Evolutionary conservation across 2,113 vertebrate species (phyloP).

Genomic region (Zeus faber): DNA sequence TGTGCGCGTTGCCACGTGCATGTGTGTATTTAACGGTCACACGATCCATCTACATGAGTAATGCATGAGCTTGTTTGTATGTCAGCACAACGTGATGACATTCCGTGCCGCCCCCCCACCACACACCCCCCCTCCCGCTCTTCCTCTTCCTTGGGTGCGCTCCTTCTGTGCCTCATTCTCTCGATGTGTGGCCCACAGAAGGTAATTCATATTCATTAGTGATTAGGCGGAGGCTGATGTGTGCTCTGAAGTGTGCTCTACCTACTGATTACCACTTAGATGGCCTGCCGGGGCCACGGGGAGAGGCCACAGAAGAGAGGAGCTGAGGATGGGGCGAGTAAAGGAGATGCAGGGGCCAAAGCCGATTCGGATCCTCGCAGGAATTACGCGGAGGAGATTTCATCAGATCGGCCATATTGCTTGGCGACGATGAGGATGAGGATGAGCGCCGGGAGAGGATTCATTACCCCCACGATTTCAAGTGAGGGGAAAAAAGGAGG

Average conservation of each 20-base stretch:
- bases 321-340: slow-evolving; percentile 41
- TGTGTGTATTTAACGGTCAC: slow-evolving; percentile 14
- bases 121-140: too few relatives aligned
- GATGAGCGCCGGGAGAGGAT: slow-evolving; percentile 57
- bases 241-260: slow-evolving; percentile 71
- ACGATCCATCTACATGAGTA: slow-evolving; percentile 56
- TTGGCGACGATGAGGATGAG: slow-evolving; percentile 22
- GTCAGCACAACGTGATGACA: slow-evolving; percentile 54
- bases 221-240: slow-evolving; percentile 64
- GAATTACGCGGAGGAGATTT: slow-evolving; percentile 69
- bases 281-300: slow-evolving; percentile 39
- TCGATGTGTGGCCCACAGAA: too few relatives aligned
- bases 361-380: slow-evolving; percentile 49
- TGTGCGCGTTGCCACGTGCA: slow-evolving; percentile 19
- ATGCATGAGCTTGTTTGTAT: slow-evolving; percentile 61
- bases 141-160: too few relatives aligned
- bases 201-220: slow-evolving; percentile 78
- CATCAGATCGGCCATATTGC: slow-evolving; percentile 70
- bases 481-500: background rate
- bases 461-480: slow-evolving; percentile 17
- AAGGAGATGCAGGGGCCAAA: slow-evolving; percentile 36
- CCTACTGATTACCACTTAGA: slow-evolving; percentile 76
- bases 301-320: slow-evolving; percentile 26
- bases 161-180: slow-evolving; percentile 10
- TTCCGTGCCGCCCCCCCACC: slow-evolving; percentile 2